Percentiles rank a stretch among this genome's conserved stretches.
phyloP scores from a whole-genome alignment of 1,140 invertebrate species.

The Panonychus citri region DNA sequence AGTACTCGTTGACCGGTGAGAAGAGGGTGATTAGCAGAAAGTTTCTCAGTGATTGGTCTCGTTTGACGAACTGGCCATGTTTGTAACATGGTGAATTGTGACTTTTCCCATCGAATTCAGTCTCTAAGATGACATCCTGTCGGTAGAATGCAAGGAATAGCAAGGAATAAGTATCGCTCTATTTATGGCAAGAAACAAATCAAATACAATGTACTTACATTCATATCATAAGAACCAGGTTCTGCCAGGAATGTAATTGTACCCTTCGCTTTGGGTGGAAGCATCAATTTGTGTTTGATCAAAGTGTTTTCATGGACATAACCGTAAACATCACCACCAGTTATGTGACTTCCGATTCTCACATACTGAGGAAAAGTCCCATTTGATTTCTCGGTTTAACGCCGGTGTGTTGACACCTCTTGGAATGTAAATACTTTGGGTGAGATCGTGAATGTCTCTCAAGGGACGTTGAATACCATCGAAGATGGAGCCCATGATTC shows the following conservation, averaged over 20 bases:
- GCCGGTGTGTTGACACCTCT: slow-evolving; percentile 89
- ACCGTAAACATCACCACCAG: slow-evolving; percentile 90
- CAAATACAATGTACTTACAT: slow-evolving; percentile 34
- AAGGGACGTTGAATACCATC: slow-evolving; percentile 97
- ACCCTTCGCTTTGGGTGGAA: slow-evolving; percentile 79
- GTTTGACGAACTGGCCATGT: slow-evolving; percentile 85
- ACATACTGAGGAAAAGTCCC: slow-evolving; percentile 84
- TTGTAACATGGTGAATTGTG: slow-evolving; percentile 78
- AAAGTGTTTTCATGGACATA: slow-evolving; percentile 88
- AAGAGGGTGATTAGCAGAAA: slow-evolving; percentile 91
- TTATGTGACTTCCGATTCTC: slow-evolving; percentile 76
- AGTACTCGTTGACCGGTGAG: slow-evolving; percentile 92
- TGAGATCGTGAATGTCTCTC: slow-evolving; percentile 81
- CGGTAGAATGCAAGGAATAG: neutral
- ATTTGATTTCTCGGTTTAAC: slow-evolving; percentile 50
- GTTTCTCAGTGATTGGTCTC: slow-evolving; percentile 83
- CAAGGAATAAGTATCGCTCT: no score
- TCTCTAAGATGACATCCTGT: slow-evolving; percentile 77
- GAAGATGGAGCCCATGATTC: slow-evolving; percentile 96
- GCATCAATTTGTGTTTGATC: slow-evolving; percentile 85
- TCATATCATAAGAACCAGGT: slow-evolving; percentile 75
- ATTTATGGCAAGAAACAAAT: slow-evolving; percentile 2
- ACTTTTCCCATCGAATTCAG: slow-evolving; percentile 92
- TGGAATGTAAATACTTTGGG: slow-evolving; percentile 92
- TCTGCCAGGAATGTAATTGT: slow-evolving; percentile 89